Evolutionary conservation across 1,140 invertebrate species (phyloP), one percentile per base, ranked within the genome.

Genomic region (Drosophila ananassae): DNA sequence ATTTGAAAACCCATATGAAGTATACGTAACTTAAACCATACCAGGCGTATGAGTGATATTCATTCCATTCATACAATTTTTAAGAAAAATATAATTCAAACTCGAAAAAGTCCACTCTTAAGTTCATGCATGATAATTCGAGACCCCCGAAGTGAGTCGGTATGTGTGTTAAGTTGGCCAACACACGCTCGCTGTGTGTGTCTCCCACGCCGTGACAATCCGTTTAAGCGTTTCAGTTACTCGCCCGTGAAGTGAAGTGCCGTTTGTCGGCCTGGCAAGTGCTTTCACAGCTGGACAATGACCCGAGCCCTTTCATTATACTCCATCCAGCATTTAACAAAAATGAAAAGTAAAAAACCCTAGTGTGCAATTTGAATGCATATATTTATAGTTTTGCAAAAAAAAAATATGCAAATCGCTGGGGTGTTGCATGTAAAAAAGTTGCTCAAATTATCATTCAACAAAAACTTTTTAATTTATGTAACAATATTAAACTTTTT

Each of bases 161-260:
- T 52, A 17, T 63, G 22, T 56, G 46, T 60, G 55, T 58, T 44
- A 21, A 30, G 24, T 53, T 67, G 52, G 37, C 51, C 77, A 56
- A 17, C 17, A 17, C 17, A 17, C 17, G 17, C 17, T 17, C 17
- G 17, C 17, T 17, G 17, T 17, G 17, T 46, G 58, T 34, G 54
- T 52, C 30, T 58, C 57, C 71, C 50, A 63, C 80, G 63, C 77
- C 61, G 59, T 69, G 82, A 77, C 59, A 77, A 73, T 77, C 77
- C 57, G 67, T 73, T 84, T 77, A 74, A 66, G 62, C 67, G 56
- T 52, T 79, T 76, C 57, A 79, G 61, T 57, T 59, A 66, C 44
- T 77, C 55, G 66, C 32, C 55, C 62, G 60, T 63, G 51, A 67
- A 80, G 66, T 66, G 69, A 63, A 63, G 62, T 69, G 46, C 56